These are phyloP conservation scores for Epiperipatus broadwayi DNA, from an alignment of 2,888 invertebrate genomes.

Conservation along the genomic window DNA sequence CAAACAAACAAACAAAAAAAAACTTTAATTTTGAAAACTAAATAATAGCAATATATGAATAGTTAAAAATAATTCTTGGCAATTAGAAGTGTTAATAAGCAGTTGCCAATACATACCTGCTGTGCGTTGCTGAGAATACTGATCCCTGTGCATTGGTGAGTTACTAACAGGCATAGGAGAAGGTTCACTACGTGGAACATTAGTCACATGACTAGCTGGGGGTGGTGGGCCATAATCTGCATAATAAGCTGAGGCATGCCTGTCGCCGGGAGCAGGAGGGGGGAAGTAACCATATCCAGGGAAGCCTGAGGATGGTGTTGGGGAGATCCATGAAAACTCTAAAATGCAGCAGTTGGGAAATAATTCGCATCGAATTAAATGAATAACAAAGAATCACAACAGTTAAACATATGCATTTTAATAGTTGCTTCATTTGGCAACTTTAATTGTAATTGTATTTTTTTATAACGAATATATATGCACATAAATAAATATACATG, in stretches of 20 bases:
- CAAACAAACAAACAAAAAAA: conserved; percentile 5
- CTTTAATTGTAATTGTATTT: too few relatives aligned
- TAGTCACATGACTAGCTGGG: conserved; percentile 19
- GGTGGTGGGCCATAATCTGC: conserved; percentile 21
- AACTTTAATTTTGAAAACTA: conserved; percentile 5
- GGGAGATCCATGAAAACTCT: too few relatives aligned
- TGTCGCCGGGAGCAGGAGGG: conserved; percentile 38
- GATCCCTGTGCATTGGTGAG: conserved; percentile 26
- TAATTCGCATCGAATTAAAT: too few relatives aligned
- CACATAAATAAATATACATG: too few relatives aligned
- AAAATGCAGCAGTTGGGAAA: too few relatives aligned
- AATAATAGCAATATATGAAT: neutral
- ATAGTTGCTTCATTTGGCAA: too few relatives aligned
- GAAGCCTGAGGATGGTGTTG: conserved; percentile 28
- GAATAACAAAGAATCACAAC: too few relatives aligned
- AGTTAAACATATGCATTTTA: too few relatives aligned
- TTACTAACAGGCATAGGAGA: conserved; percentile 24
- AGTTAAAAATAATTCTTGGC: conserved; percentile 1
- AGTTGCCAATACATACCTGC: conserved; percentile 20
- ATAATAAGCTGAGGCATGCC: conserved; percentile 24
- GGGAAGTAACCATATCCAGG: conserved; percentile 34
- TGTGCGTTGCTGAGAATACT: conserved; percentile 21
- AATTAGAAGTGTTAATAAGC: too few relatives aligned
- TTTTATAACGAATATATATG: too few relatives aligned
- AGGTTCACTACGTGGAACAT: conserved; percentile 24